Conservation (phyloP, 2,888 invertebrate species). For the Oegoconia quadripuncta region DNA sequence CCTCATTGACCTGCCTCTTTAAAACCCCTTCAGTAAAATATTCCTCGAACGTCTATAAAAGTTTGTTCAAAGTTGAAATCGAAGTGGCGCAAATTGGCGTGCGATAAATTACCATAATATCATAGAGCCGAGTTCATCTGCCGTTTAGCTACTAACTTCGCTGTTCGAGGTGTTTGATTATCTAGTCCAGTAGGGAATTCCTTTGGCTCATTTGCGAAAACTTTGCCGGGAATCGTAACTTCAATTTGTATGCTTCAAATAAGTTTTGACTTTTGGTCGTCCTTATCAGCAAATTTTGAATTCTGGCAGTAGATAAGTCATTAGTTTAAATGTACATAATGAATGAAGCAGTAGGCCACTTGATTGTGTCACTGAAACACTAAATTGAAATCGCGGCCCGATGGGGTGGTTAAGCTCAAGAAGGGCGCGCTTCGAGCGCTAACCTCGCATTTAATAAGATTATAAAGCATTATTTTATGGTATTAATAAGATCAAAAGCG, state of each 20-base stretch:
- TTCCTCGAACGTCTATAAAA: conserved; percentile 46
- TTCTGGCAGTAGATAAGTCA: too few species aligned
- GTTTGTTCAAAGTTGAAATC: conserved; percentile 59
- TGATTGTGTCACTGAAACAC: conserved; percentile 42
- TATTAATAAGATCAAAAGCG: conserved; percentile 88
- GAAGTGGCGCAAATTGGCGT: conserved; percentile 65
- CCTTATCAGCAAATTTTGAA: conserved; percentile 8
- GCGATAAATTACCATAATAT: conserved; percentile 77
- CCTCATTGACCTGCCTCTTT: conserved; percentile 34
- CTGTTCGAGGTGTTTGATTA: conserved; percentile 67
- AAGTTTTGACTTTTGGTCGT: conserved; percentile 18
- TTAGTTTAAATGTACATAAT: too few species aligned
- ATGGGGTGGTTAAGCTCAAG: conserved; percentile 47
- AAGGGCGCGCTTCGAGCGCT: conserved; percentile 74
- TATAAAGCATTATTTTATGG: conserved; percentile 87
- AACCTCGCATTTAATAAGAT: conserved; percentile 87
- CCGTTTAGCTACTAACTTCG: conserved; percentile 69
- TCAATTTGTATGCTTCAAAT: conserved; percentile 34
- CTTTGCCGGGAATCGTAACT: conserved; percentile 39
- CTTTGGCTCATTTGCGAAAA: conserved; percentile 67
- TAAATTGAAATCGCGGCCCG: conserved; percentile 61
- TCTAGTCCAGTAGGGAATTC: conserved; percentile 52
- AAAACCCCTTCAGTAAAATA: conserved; percentile 45
- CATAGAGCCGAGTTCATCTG: conserved; percentile 70
- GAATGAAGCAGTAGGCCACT: conserved; percentile 17